These are phyloP conservation scores for Lasiommata megera DNA, from an alignment of 2,888 invertebrate species.

Conservation along the genomic window DNA sequence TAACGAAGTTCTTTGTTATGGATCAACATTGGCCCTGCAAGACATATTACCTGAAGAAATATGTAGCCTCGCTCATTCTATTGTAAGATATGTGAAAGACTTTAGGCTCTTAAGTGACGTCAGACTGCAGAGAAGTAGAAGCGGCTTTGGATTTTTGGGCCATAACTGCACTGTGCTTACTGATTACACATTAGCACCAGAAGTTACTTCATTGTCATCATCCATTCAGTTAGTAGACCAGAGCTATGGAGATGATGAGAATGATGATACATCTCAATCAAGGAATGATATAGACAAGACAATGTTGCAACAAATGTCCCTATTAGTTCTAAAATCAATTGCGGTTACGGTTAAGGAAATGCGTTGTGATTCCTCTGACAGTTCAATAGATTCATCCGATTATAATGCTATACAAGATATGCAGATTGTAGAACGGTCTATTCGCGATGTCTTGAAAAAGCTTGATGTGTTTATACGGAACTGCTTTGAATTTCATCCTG, in stretches of 20 bases:
- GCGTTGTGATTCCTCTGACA: slow-evolving; percentile 91
- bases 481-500: slow-evolving; percentile 91
- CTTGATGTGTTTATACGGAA: slow-evolving; percentile 91
- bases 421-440: slow-evolving; percentile 92
- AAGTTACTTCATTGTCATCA: slow-evolving; percentile 56
- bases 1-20: slow-evolving; percentile 95
- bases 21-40: slow-evolving; percentile 93
- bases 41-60: slow-evolving; percentile 94
- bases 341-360: slow-evolving; percentile 95
- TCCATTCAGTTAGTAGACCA: slow-evolving; percentile 70
- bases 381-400: slow-evolving; percentile 91
- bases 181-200: slow-evolving; percentile 63
- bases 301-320: slow-evolving; percentile 91
- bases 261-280: slow-evolving; percentile 56
- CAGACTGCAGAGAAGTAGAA: slow-evolving; percentile 64
- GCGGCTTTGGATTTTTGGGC: slow-evolving; percentile 72
- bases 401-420: slow-evolving; percentile 94
- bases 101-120: slow-evolving; percentile 86
- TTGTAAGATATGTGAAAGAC: slow-evolving; percentile 93
- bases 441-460: slow-evolving; percentile 90
- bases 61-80: slow-evolving; percentile 91
- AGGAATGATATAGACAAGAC: slow-evolving; percentile 86
- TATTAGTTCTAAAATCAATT: slow-evolving; percentile 93
- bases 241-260: slow-evolving; percentile 70
- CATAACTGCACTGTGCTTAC: slow-evolving; percentile 63